Base-by-base conservation (phyloP, 1,140 invertebrate genomes). In the Sminthurinus signatus region DNA sequence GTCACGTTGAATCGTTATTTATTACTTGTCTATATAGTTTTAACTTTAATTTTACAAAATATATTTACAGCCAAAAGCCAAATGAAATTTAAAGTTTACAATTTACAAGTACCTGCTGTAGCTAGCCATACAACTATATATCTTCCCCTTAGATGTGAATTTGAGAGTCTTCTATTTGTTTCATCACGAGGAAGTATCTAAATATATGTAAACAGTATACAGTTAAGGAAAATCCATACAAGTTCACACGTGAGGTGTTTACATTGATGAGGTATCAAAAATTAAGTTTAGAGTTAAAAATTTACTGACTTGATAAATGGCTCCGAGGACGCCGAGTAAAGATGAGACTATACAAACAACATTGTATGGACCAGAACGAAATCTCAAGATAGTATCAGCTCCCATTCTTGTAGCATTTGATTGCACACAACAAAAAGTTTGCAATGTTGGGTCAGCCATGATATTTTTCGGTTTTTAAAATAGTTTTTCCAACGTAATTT, bases 381-480 rank as follows among this genome's bases (percentile, higher is more conserved):
- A 86, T 76, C 84, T 82, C 69, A 82, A 75, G 81, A 86, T 84
- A 58, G 85, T 80, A 72, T 77, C 76, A 3, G 82, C 76, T 31
- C 83, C 80, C 73, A 82, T 80, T 57, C 82, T 80, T 42, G 83
- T 80, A 60, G 79, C 81, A 63, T 83, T 84, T 14, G 81, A 82
- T 70, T 84, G 81, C 72, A 85, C 82, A 74, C 87, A 88, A 74
- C 86, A 88, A 76, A 88, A 88, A 10, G 86, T 88, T 78, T 88
- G 86, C 73, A 88, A 86, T 43, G 86, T 86, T 39, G 87, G 87
- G 79, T 88, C 86, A 43, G 86, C 86, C 86, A 88, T 88, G 1
- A 8, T 64, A 3, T 27, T 23, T 31, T 8, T 54, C 12, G 12
- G 14, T 31, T 23, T 27, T 23, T 14, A 14, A 48, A 19, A 10